Evolutionary conservation across 2,888 invertebrate genomes (phyloP).

Genomic region (Pherbina coryleti): DNA sequence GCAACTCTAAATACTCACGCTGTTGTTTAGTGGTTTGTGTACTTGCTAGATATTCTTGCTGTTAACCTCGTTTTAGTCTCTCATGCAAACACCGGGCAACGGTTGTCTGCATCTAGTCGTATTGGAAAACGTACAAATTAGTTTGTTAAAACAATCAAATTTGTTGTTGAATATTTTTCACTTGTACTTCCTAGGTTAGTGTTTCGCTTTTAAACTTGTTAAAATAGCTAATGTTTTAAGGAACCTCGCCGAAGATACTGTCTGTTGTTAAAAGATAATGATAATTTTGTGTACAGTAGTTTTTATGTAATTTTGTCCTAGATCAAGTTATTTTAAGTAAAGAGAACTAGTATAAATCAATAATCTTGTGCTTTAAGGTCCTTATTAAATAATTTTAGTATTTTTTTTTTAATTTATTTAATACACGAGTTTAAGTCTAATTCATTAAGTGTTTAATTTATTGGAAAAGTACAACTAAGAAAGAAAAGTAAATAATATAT

Average conservation of each 20-base stretch:
- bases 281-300: conserved; percentile 12
- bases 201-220: neutral
- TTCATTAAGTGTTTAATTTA: conserved; percentile 50
- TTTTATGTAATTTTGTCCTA: neutral
- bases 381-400: conserved; percentile 50
- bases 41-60: neutral
- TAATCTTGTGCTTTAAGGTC: neutral
- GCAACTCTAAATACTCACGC: conserved; percentile 59
- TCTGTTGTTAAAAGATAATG: neutral
- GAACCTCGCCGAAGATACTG: neutral
- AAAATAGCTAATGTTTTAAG: neutral
- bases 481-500: conserved; percentile 54
- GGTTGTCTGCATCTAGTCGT: conserved; percentile 20
- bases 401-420: conserved; percentile 53
- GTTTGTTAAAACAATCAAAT: neutral
- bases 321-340: neutral
- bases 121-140: conserved; percentile 16
- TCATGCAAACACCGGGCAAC: neutral
- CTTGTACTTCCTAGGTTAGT: conserved; percentile 10
- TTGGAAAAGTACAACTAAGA: conserved; percentile 39
- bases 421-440: conserved; percentile 56
- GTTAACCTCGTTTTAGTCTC: conserved; percentile 16
- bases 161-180: too few species aligned
- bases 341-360: neutral
- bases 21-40: conserved; percentile 32